Base-by-base conservation (phyloP, 2,888 invertebrate genomes). In the Blastobasis adustella region DNA sequence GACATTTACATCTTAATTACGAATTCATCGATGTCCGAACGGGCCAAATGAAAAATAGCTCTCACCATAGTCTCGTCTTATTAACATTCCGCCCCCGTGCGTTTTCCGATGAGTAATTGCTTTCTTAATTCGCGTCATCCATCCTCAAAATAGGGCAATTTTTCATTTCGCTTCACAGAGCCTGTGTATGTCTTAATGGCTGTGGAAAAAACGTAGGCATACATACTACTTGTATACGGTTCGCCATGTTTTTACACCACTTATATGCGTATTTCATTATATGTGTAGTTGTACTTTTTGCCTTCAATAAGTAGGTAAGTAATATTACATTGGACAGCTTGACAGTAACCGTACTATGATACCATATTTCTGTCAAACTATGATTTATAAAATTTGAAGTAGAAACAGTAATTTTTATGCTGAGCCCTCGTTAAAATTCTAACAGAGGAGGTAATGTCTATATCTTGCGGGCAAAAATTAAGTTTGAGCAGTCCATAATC, bases 101-200 rank as follows among this genome's bases (percentile, higher is more conserved):
- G 73, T 79, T 75, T 76, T 73, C 73, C 79, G 85, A 88, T 89
- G 89, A 89, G 87, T 85, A 86, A 89, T 89, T 88, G 86, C 87
- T 83, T 82, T 82, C 88, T 89, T 89, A 89, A 89, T 89, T 89
- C 79, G 72, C 79, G 82, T 81, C 89, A 89, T 89, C 83, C 83
- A 88, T 89, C 84, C 82, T 83, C 79, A 80, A 87, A 87, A 86
- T 84, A 79, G 80, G 78, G 83, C 76, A 74, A 87, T 87, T 86
- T 87, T 87, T 88, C 86, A 85, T 85, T 82, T 71, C 61, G 65
- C 66, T 78, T 71, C 73, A 66, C 74, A 64, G 64, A 59, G 60
- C 68, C 71, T 69, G 65, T 74, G 69, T 65, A 69, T 52, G 52
- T 52, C 65, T 69, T 68, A 67, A 73, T 68, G 65, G 65, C 65